Base-by-base conservation (phyloP, 2,888 invertebrate genomes). In the Nomada goodeniana region DNA sequence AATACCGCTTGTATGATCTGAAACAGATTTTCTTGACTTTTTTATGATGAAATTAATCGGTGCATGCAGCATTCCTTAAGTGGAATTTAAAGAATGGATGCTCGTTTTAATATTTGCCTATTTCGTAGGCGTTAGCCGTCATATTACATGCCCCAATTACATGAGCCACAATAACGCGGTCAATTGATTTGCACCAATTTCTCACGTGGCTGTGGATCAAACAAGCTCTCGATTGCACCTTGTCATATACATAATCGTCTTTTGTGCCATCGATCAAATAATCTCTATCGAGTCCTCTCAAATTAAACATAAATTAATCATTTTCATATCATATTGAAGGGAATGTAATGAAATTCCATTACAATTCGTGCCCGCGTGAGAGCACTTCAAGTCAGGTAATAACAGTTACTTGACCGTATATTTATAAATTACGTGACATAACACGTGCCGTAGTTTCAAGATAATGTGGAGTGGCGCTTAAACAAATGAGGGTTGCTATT, bases 1-100 rank as follows among this genome's bases (percentile, higher is more conserved):
- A 97, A 98, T 11, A 96, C 86, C 4, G 97, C 96, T 95, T 98
- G 97, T 79, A 97, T 94, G 91, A 97, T 95, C 97, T 98, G 95
- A 76, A 95, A 95, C 89, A 91, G 0, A 13, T 60, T 36, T 18
- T 23, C 10, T 20, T 55, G 10, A 9, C 0, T 50, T 18, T 50
- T 50, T 50, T 50, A 7, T 36, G 36, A 36, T 36, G 36, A 9
- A 36, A 36, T 36, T 36, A 55, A 55, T 13, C 23, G 13, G 10
- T 26, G 11, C 23, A 23, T 55, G 13, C 10, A 18, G 2, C 20
- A 23, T 23, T 55, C 13, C 13, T 10, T 23, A 23, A 23, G 11
- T 13, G 20, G 23, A 23, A 23, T 55, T 55, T 13, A 55, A 18
- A 23, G 11, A 0, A 55, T 55, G 23, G 23, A 11, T 55, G 20